phyloP scores from a whole-genome alignment of 2,797 vertebrate species.

The Sternotherus odoratus region DNA sequence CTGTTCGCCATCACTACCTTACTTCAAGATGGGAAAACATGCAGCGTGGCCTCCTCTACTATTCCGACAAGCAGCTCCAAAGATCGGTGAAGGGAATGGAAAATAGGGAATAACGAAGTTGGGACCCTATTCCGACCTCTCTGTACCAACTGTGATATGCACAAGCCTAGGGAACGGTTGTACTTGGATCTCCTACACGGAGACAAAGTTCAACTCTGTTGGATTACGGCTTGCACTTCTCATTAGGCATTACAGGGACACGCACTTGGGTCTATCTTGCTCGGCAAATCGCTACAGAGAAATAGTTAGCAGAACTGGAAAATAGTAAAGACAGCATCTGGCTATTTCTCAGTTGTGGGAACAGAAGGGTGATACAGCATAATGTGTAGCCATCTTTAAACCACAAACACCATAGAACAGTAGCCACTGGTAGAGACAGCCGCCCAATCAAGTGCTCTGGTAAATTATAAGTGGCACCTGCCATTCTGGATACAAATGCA shows the following conservation, averaged over 20 bases:
- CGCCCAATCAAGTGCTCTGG: neutral
- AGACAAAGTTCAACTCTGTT: conserved; percentile 51
- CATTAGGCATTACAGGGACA: neutral
- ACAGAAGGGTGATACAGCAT: neutral
- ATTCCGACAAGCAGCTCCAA: neutral
- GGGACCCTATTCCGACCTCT: neutral
- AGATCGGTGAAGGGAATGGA: neutral
- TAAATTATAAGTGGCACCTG: neutral
- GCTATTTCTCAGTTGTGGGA: accelerated
- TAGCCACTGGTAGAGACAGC: neutral
- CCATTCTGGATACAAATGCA: neutral
- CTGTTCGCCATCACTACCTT: neutral
- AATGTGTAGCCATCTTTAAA: neutral
- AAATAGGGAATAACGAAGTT: neutral
- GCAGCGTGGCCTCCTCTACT: accelerated
- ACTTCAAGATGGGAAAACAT: neutral
- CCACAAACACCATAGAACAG: accelerated
- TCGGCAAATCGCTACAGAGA: neutral
- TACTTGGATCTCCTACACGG: neutral
- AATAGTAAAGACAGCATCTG: neutral
- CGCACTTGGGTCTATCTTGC: neutral
- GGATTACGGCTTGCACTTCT: conserved; percentile 22
- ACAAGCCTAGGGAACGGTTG: neutral
- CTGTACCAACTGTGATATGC: neutral
- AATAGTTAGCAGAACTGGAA: neutral